Evolutionary conservation across 1,140 invertebrate species (phyloP).

Genomic region (Eueides isabella): DNA sequence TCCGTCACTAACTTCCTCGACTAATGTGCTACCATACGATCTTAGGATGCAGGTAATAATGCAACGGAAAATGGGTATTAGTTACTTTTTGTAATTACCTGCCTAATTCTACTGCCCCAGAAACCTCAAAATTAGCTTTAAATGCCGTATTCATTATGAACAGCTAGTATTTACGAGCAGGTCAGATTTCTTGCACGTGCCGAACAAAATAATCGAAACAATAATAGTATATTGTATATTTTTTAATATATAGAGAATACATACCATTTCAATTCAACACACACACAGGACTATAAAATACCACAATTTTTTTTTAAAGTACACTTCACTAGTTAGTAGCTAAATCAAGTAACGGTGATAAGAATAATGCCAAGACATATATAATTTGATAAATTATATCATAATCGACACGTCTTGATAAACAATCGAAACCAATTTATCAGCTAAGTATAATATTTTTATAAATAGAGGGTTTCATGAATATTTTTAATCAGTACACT

Average conservation of each 20-base stretch:
- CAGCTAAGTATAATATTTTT: constrained; percentile 10
- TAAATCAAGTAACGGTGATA: constrained; percentile 61
- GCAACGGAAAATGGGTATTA: constrained; percentile 29
- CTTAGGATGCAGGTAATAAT: constrained; percentile 34
- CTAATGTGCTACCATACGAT: constrained; percentile 17
- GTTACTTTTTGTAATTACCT: background rate
- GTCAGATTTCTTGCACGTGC: constrained; percentile 11
- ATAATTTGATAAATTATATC: constrained; percentile 59
- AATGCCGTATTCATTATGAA: constrained; percentile 5
- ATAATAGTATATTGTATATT: background rate
- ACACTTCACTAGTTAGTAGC: constrained; percentile 49
- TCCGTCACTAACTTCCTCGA: constrained; percentile 45
- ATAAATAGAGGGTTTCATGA: background rate
- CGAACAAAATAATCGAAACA: constrained; percentile 7
- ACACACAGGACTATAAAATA: background rate
- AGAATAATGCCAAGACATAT: constrained; percentile 44
- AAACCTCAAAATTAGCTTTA: constrained; percentile 24
- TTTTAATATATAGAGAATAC: background rate
- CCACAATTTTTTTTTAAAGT: constrained; percentile 32
- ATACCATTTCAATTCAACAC: constrained; percentile 23
- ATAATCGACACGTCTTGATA: constrained; percentile 57
- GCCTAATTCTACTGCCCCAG: constrained; percentile 22
- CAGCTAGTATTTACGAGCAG: constrained; percentile 7
- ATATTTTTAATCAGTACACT: constrained; percentile 16
- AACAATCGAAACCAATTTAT: constrained; percentile 17